phyloP scores from a whole-genome alignment of 2,113 vertebrate genomes.

The Rutilus rutilus region DNA sequence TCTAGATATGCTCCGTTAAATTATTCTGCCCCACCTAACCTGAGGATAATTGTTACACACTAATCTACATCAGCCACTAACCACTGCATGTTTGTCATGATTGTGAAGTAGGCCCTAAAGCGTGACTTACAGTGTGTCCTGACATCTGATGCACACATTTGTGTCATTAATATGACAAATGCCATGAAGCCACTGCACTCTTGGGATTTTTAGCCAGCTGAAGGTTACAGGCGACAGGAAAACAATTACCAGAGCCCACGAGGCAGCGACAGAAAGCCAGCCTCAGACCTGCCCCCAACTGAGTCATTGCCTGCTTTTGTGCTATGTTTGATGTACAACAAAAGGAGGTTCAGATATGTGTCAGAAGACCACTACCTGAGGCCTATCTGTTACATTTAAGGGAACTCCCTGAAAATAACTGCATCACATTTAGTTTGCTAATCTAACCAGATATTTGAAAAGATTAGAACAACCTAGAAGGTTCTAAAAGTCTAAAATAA shows the following conservation, averaged over 20 bases:
- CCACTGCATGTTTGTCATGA: background rate
- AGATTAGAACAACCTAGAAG: background rate
- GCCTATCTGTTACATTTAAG: constrained; percentile 39
- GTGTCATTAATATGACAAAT: constrained; percentile 47
- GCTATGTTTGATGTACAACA: constrained; percentile 70
- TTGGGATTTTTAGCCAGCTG: constrained; percentile 52
- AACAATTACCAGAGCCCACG: constrained; percentile 64
- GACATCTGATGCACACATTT: constrained; percentile 27
- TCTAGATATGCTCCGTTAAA: background rate
- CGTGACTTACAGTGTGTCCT: constrained; percentile 20
- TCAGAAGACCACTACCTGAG: constrained; percentile 32
- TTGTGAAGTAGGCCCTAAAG: constrained; percentile 26
- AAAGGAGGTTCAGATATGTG: constrained; percentile 57
- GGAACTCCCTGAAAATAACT: constrained; percentile 33
- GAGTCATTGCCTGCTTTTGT: constrained; percentile 60
- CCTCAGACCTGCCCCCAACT: constrained; percentile 43
- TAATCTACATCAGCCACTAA: constrained; percentile 31
- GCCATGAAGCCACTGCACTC: constrained; percentile 42
- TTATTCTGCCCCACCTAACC: constrained; percentile 23
- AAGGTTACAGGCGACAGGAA: constrained; percentile 67
- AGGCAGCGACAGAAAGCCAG: constrained; percentile 42
- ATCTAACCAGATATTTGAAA: background rate
- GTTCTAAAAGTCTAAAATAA: background rate
- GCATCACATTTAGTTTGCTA: constrained; percentile 1
- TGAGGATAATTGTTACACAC: constrained; percentile 26